phyloP scores from a whole-genome alignment of 2,113 vertebrate genomes.

The Actenoides hombroni region DNA sequence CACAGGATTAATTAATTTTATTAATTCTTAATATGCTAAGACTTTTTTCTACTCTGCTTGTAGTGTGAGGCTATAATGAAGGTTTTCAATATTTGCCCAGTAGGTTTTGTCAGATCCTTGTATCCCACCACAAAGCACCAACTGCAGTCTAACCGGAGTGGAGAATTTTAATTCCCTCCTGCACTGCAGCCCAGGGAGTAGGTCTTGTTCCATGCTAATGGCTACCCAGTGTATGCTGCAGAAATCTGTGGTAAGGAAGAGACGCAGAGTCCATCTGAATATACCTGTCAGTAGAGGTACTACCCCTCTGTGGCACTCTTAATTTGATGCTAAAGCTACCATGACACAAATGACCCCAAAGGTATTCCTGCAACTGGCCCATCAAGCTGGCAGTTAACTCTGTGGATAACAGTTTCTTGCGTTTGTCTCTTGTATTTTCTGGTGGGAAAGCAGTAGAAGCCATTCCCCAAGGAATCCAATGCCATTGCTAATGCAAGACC shows the following conservation, averaged over 20 bases:
- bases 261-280: not conserved
- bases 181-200: not conserved
- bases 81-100: not conserved
- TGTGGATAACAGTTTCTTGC: not conserved
- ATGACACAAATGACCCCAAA: not conserved
- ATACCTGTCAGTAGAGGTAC: not conserved
- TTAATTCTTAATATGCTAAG: not conserved
- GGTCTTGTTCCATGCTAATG: not conserved
- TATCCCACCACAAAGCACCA: not conserved
- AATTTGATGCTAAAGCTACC: not conserved
- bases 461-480: rapidly evolving
- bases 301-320: not conserved
- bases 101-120: not conserved
- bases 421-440: not conserved
- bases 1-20: not conserved
- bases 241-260: not conserved
- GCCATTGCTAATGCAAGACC: not conserved
- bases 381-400: not conserved
- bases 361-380: not conserved
- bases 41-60: not conserved
- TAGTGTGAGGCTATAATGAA: not conserved
- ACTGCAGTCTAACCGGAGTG: not conserved
- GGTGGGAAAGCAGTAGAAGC: not conserved
- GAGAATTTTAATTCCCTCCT: not conserved
- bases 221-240: not conserved